Conservation (phyloP, 1,140 invertebrate genomes). For the Mya arenaria region DNA sequence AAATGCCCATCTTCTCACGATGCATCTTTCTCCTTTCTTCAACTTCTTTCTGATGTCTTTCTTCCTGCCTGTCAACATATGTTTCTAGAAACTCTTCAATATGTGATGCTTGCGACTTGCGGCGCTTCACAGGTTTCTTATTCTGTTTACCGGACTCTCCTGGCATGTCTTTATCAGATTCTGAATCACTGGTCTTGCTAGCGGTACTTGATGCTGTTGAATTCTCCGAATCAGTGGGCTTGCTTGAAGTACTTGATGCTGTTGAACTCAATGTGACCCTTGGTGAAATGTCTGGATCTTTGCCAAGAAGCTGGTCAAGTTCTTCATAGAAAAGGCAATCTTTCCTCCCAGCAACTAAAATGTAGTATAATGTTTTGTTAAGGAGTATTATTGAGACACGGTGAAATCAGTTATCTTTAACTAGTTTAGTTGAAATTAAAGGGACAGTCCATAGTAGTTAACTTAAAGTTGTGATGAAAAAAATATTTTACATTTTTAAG, state of each 20-base stretch:
- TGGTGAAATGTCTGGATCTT: constrained; percentile 25
- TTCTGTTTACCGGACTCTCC: constrained; percentile 26
- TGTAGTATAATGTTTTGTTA: constrained; percentile 12
- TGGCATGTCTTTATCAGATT: constrained; percentile 30
- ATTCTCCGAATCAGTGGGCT: constrained; percentile 23
- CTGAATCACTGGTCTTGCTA: constrained; percentile 26
- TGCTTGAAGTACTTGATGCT: constrained; percentile 23
- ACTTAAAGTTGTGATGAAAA: not conserved
- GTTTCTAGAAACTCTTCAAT: constrained; percentile 34
- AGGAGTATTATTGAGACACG: constrained; percentile 18
- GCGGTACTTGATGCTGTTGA: constrained; percentile 25
- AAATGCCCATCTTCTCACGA: constrained; percentile 39
- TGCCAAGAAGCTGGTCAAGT: constrained; percentile 18
- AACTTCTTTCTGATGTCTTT: constrained; percentile 31
- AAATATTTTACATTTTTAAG: constrained; percentile 22
- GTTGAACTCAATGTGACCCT: not conserved
- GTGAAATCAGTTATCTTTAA: constrained; percentile 22
- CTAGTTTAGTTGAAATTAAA: constrained; percentile 8
- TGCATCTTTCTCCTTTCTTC: constrained; percentile 25
- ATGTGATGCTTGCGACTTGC: constrained; percentile 23
- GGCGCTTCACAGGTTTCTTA: constrained; percentile 26
- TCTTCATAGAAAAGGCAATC: constrained; percentile 17
- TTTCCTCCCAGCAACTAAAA: constrained; percentile 16
- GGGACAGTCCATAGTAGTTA: constrained; percentile 1
- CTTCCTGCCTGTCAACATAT: constrained; percentile 36